phyloP scores from a whole-genome alignment of 2,797 vertebrate species.

The Danionella dracula region DNA sequence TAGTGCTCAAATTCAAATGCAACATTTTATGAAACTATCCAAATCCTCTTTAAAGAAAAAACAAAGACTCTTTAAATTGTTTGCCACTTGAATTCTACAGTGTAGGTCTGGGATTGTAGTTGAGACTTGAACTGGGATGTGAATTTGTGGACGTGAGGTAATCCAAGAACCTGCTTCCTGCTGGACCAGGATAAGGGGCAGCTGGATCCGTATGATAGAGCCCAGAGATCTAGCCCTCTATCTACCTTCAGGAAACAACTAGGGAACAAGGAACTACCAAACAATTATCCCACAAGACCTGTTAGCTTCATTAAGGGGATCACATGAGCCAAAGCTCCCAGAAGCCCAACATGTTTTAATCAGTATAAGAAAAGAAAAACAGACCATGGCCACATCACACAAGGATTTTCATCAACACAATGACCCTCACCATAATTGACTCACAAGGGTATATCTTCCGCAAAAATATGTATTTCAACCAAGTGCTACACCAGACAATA shows the following conservation, averaged over 20 bases:
- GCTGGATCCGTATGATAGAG: slow-evolving; percentile 61
- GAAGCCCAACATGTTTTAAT: slow-evolving; percentile 29
- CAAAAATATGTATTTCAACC: slow-evolving; percentile 46
- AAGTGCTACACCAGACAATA: slow-evolving; percentile 59
- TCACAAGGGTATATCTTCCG: slow-evolving; percentile 8
- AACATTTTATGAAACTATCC: no score
- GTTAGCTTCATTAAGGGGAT: slow-evolving; percentile 54
- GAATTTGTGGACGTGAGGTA: slow-evolving; percentile 50
- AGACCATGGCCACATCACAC: slow-evolving; percentile 14
- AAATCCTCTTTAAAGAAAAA: no score
- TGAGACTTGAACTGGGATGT: slow-evolving; percentile 24
- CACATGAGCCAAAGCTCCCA: slow-evolving; percentile 28
- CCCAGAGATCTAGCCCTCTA: slow-evolving; percentile 13
- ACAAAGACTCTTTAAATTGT: no score
- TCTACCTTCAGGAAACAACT: slow-evolving; percentile 51
- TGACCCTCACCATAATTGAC: background rate
- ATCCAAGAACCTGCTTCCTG: slow-evolving; percentile 61
- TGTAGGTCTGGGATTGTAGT: slow-evolving; percentile 20
- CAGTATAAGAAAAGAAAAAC: slow-evolving; percentile 45
- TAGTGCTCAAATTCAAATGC: no score
- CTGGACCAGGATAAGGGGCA: slow-evolving; percentile 44
- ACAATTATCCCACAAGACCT: slow-evolving; percentile 55
- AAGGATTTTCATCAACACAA: slow-evolving; percentile 18
- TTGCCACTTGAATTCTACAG: background rate
- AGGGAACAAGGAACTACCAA: slow-evolving; percentile 54